Base-by-base conservation (phyloP, 2,888 invertebrate species). In the Tridacna crocea region DNA sequence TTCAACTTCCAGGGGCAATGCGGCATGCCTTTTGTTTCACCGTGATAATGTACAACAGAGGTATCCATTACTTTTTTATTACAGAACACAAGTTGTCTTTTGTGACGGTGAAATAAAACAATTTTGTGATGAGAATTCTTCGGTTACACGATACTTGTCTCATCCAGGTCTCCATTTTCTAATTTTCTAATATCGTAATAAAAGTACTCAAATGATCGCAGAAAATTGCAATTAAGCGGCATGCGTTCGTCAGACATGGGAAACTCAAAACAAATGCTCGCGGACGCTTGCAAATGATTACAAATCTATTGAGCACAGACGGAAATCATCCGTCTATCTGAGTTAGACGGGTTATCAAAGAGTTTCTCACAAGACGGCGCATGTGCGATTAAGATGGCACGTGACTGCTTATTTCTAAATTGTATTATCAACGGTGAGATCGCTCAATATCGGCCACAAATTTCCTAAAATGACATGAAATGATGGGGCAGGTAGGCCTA, bases 101-200 rank as follows among this genome's bases (percentile, higher is more conserved):
- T 68, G 68, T 66, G 24, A 36, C 36, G 36, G 46, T 74, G 48
- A 72, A 55, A 55, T 55, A 55, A 63, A 15, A 72, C 61, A 75
- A 51, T 75, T 75, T 75, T 12, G 51, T 66, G 75, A 75, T 75
- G 75, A 51, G 75, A 63, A 51, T 48, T 46, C 58, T 72, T 48
- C 63, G 75, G 65, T 70, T 75, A 75, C 55, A 46, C 48, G 75
- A 75, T 51, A 75, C 65, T 24, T 12, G 47, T 48, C 11, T 51
- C 63, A 65, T 51, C 75, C 13, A 65, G 26, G 66, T 66, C 70
- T 83, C 77, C 80, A 72, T 77, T 83, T 83, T 83, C 77, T 77
- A 83, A 83, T 83, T 80, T 80, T 80, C 83, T 80, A 77, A 83
- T 80, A 83, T 83, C 75, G 75, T 61, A 77, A 83, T 83, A 77